Base-by-base conservation (phyloP, 2,888 invertebrate species). In the Rotaria socialis region DNA sequence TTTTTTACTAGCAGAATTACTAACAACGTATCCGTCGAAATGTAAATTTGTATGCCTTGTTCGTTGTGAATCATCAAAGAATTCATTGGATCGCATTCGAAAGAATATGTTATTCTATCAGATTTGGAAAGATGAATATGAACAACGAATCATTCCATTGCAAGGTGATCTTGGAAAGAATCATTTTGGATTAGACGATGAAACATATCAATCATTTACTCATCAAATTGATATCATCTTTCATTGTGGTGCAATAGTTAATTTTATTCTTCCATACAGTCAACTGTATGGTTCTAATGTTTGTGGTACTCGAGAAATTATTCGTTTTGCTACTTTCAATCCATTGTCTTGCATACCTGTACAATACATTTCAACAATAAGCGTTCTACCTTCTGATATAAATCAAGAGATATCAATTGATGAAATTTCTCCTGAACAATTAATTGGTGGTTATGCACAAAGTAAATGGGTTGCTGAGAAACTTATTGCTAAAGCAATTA, bases 401-500 rank as follows among this genome's bases (percentile, higher is more conserved):
- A 14, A 27, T 4, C 8, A 60, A 60, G n/a, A 60, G 14, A 60
- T 60, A 27, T 27, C n/a, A 1, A 35, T 27, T 67, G 35, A 35
- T 67, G 35, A 67, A 35, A 35, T 16, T 35, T 19, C 35, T 7
- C 35, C 67, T 16, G 35, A 35, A 19, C 4, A 14, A 5, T 89
- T 92, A 85, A 87, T 88, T 19, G 91, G 91, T 88, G 92, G 92
- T 47, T 92, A 92, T 88, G 90, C 90, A 14, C 91, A 92, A 88
- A 89, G 90, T 41, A 92, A 92, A 88, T 92, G 91, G 90, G 91
- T 92, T 50, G 92, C 92, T 8, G 92, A 92, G 87, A 91, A 91
- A 87, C 89, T 92, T 55, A 90, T 92, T 19, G 86, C 88, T 74
- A 87, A 89, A 84, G 91, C 91, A 0, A 89, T 89, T 84, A 88